A percentile compares a stretch with the other conserved stretches of the same genome.
Conservation (phyloP, 30 jellyfish, hydroid and myxozoan species). For the Morbakka virulenta region DNA sequence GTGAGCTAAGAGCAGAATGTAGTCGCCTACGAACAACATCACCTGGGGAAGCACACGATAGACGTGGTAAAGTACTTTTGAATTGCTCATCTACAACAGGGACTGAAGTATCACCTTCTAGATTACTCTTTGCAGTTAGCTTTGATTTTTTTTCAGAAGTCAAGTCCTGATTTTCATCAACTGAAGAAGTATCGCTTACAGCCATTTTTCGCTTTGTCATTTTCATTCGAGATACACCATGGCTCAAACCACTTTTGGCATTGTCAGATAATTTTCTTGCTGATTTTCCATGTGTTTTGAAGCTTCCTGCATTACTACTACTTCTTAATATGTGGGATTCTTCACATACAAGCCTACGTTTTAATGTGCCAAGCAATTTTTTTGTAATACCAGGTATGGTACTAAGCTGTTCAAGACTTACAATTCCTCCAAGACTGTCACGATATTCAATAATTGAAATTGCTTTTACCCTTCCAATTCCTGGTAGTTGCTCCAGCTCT, state of each 20-base stretch:
- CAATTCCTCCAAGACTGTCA: constrained; percentile 47
- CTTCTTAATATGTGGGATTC: not conserved
- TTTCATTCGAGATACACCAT: constrained; percentile 14
- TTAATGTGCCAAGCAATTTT: constrained; percentile 30
- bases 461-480: constrained; percentile 87
- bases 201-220: constrained; percentile 13
- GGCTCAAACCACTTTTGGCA: not conserved
- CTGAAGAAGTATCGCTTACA: not conserved
- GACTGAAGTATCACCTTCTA: not conserved
- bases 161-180: not conserved
- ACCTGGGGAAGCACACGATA: constrained; percentile 80
- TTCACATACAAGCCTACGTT: constrained; percentile 29
- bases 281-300: too few relatives aligned
- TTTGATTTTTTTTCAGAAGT: not conserved
- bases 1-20: constrained; percentile 47
- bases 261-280: not conserved
- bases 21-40: constrained; percentile 66
- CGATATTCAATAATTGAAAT: constrained; percentile 76
- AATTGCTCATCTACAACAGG: too few relatives aligned
- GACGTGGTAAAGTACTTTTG: too few relatives aligned
- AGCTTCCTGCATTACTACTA: not conserved
- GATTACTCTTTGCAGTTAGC: not conserved
- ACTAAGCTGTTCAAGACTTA: constrained; percentile 50
- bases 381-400: constrained; percentile 68
- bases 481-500: constrained; percentile 91